Percentiles rank a stretch among this genome's conserved stretches.
phyloP scores from a whole-genome alignment of 2,113 vertebrate genomes.

The Bubalus kerabau region DNA sequence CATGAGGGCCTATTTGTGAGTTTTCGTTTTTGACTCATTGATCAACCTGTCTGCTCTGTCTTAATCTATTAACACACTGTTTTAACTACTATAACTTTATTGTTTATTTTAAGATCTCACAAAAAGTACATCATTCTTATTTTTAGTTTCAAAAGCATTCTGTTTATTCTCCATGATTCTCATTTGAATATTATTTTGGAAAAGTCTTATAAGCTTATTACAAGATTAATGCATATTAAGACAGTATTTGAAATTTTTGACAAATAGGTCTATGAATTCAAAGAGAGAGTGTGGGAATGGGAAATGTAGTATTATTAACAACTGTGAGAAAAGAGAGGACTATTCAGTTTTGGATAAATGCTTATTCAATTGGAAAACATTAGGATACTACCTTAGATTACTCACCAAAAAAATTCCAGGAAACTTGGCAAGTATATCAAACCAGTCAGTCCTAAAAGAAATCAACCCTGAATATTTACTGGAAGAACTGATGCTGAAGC shows the following conservation, averaged over 20 bases:
- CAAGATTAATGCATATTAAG: neutral
- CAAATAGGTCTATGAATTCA: neutral
- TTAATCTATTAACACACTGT: neutral
- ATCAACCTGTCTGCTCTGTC: neutral
- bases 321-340: neutral
- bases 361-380: neutral
- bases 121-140: slow-evolving; percentile 10
- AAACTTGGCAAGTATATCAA: neutral
- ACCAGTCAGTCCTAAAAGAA: neutral
- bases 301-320: neutral
- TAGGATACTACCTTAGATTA: neutral
- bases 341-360: neutral
- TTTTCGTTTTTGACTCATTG: neutral
- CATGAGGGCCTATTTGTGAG: fast-evolving
- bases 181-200: neutral
- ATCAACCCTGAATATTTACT: neutral
- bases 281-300: neutral
- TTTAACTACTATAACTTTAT: neutral
- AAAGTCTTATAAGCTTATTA: neutral
- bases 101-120: neutral
- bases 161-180: neutral
- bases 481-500: neutral
- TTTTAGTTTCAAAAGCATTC: slow-evolving; percentile 19
- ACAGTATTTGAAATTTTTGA: slow-evolving; percentile 19
- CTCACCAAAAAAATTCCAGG: neutral